Base-by-base conservation (phyloP, 1,140 invertebrate species). In the Drosophila melanica region DNA sequence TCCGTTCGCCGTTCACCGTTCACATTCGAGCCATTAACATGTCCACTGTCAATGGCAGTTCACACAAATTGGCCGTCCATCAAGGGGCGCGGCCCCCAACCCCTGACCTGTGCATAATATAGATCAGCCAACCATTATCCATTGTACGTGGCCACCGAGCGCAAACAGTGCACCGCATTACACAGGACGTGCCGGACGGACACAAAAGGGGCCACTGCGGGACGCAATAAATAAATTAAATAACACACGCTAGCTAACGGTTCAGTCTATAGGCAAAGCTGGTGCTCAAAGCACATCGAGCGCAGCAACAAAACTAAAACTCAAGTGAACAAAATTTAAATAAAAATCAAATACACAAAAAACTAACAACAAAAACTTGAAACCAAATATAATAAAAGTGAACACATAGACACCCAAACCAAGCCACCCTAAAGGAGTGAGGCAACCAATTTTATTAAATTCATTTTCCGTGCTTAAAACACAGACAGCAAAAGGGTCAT, bases 151-250 rank as follows among this genome's bases (percentile, higher is more conserved):
- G 10, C 35, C 48, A 35, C 10, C 23, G 47, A 63, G 42, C 64
- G 48, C 64, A 73, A 68, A 73, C 23, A 48, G 33, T 54, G 35
- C 62, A 14, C 68, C 58, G 20, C 41, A 63, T 63, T 69, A 64
- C 39, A 37, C 60, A 65, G 37, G 68, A 53, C 41, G 42, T 65
- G 41, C 66, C 39, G 59, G 41, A 35, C 54, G 27, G 27, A 27
- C 3, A 14, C 3, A 7, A 12, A 6, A 14, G 23, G 8, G 45
- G 16, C 53, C n/a, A 27, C 45, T 67, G 57, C 77, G 51, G 76
- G 51, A 68, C 59, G 69, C 64, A 75, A 80, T 81, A 87, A 87
- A 87, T 87, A 87, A 82, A 70, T 79, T 82, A 82, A 60, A 76
- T 65, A 82, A 68, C 68, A 73, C 64, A 53, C 62, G 73, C 44